Conservation (phyloP, 1,140 invertebrate species). For the Drosophila kikkawai region DNA sequence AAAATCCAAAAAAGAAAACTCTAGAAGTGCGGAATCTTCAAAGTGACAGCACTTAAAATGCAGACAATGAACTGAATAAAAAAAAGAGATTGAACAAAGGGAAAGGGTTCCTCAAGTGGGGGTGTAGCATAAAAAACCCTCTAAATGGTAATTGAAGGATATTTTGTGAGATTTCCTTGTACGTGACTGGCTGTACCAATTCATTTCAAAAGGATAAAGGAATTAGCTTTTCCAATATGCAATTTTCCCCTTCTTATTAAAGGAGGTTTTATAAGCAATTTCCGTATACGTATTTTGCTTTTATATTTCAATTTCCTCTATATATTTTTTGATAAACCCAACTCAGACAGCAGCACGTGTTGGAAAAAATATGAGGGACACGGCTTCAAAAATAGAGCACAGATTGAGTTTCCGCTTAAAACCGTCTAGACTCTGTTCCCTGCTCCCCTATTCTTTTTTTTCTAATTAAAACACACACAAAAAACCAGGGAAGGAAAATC, state of each 20-base stretch:
- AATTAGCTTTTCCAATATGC: neutral
- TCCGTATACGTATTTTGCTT: slow-evolving; percentile 39
- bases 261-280: slow-evolving; percentile 60
- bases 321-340: slow-evolving; percentile 2
- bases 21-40: slow-evolving; percentile 25
- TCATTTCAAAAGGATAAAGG: neutral
- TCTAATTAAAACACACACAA: slow-evolving; percentile 70
- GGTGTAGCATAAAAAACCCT: neutral
- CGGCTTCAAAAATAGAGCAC: slow-evolving; percentile 72
- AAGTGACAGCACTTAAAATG: slow-evolving; percentile 50
- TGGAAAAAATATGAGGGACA: slow-evolving; percentile 37
- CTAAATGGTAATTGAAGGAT: slow-evolving; percentile 60
- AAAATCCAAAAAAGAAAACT: slow-evolving; percentile 10
- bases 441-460: slow-evolving; percentile 59
- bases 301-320: neutral
- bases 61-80: slow-evolving; percentile 10
- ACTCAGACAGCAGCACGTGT: slow-evolving; percentile 48
- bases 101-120: slow-evolving; percentile 35
- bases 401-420: slow-evolving; percentile 80
- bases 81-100: slow-evolving; percentile 19
- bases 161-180: slow-evolving; percentile 11
- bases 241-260: slow-evolving; percentile 22
- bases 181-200: neutral
- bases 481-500: slow-evolving; percentile 20
- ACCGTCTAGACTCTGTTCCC: slow-evolving; percentile 71